A percentile compares a stretch with the other conserved stretches of the same genome.
phyloP scores from a whole-genome alignment of 2,113 vertebrate genomes.

The cat (Felis catus) region DNA sequence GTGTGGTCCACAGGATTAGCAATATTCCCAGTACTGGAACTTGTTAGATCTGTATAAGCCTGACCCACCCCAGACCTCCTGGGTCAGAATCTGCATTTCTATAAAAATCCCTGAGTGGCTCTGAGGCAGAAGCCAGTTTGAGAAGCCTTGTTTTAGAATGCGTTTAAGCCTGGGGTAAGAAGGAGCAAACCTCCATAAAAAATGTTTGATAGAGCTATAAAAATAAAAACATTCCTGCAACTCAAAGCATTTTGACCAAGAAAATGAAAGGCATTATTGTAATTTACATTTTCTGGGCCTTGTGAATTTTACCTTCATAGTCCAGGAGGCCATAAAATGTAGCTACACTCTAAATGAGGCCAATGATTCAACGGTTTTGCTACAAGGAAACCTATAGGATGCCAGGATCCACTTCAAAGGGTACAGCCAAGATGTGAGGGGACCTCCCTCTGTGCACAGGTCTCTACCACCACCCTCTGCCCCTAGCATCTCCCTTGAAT shows the following conservation, averaged over 20 bases:
- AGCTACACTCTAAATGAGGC: background rate
- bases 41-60: background rate
- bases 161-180: background rate
- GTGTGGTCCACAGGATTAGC: too few species aligned
- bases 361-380: background rate
- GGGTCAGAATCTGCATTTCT: background rate
- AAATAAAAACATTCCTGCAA: constrained; percentile 11
- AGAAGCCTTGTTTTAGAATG: background rate
- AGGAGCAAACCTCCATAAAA: background rate
- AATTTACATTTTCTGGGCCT: background rate
- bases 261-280: constrained; percentile 35
- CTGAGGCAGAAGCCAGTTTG: background rate
- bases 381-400: background rate
- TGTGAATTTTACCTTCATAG: background rate
- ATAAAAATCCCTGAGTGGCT: background rate
- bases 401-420: background rate
- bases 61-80: background rate
- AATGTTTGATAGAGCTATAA: background rate
- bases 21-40: rapidly evolving
- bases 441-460: background rate
- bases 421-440: background rate
- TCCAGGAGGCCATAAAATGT: background rate
- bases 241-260: constrained; percentile 39
- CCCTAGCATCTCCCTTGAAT: background rate
- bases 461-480: background rate